Conservation (phyloP, 2,888 invertebrate species). For the Leucophenga maculata region DNA sequence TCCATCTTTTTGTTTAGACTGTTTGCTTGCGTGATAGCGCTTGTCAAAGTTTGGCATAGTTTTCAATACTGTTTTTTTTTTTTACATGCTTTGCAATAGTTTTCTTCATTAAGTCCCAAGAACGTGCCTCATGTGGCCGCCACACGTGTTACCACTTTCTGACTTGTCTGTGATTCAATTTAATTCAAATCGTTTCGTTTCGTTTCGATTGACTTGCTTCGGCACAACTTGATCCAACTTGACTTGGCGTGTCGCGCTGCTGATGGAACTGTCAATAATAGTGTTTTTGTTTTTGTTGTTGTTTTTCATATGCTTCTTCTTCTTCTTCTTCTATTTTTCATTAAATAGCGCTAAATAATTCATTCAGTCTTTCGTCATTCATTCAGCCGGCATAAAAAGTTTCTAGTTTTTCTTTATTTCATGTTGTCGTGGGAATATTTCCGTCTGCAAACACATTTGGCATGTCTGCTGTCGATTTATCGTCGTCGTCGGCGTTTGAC, state of each 20-base stretch:
- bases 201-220: not conserved
- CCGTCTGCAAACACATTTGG: constrained; percentile 4
- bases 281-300: too few relatives aligned
- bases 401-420: not conserved
- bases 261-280: constrained; percentile 41
- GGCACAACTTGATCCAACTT: too few relatives aligned
- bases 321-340: constrained; percentile 46
- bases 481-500: not conserved
- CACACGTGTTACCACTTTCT: constrained; percentile 18
- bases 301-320: too few relatives aligned
- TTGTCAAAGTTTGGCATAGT: constrained; percentile 32
- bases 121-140: not conserved
- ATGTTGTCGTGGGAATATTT: not conserved
- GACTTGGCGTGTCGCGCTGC: not conserved
- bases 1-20: too few relatives aligned
- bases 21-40: constrained; percentile 28
- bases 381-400: not conserved
- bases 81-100: constrained; percentile 15
- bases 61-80: constrained; percentile 22
- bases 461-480: not conserved
- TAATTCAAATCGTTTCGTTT: not conserved
- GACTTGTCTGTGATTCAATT: not conserved
- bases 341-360: constrained; percentile 61
- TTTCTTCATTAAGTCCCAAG: constrained; percentile 1
- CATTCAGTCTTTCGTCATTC: constrained; percentile 25